These are phyloP conservation scores for Bombus picipes DNA, from an alignment of 1,140 invertebrate genomes.

Conservation along the genomic window DNA sequence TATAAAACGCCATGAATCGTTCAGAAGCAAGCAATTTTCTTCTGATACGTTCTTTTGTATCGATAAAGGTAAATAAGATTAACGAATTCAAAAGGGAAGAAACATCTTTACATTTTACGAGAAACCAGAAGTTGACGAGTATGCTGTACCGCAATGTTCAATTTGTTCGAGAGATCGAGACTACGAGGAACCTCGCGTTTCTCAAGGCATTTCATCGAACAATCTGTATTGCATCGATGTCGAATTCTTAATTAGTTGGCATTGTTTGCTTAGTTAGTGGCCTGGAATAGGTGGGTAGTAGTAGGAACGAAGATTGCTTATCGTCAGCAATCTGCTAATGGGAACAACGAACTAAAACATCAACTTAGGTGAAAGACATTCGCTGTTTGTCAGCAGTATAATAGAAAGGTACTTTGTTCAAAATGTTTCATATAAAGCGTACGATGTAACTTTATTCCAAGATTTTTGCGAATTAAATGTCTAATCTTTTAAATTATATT, in stretches of 20 bases:
- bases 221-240: slow-evolving; percentile 49
- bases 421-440: too few species aligned
- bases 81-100: too few species aligned
- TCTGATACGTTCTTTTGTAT: too few species aligned
- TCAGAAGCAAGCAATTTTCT: too few species aligned
- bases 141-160: neutral
- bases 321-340: slow-evolving; percentile 47
- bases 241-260: slow-evolving; percentile 75
- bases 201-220: neutral
- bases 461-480: too few species aligned
- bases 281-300: slow-evolving; percentile 53
- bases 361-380: slow-evolving; percentile 25
- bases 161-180: neutral
- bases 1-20: too few species aligned
- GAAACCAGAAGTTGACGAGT: neutral
- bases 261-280: slow-evolving; percentile 69
- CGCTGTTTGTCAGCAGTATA: neutral
- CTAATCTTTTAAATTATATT: too few species aligned
- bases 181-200: neutral
- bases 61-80: too few species aligned
- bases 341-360: slow-evolving; percentile 4
- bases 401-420: too few species aligned
- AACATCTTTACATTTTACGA: too few species aligned
- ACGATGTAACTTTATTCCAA: too few species aligned
- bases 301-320: slow-evolving; percentile 46